phyloP scores from a whole-genome alignment of 2,113 vertebrate species.

The Cepphus grylle region DNA sequence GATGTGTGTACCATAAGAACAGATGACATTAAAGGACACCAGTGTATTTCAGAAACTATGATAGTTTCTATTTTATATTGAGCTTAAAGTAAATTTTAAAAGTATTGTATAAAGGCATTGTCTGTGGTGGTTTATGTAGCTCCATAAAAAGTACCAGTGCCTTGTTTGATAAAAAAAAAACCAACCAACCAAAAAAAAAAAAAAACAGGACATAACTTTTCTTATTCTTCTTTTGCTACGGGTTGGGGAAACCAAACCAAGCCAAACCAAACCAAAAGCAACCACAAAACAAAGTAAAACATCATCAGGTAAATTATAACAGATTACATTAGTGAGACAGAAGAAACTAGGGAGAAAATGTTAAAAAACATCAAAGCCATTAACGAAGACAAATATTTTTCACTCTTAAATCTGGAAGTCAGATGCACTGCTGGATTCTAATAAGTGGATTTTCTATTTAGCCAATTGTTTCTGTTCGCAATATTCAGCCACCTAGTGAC shows the following conservation, averaged over 20 bases:
- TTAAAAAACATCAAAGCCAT: background rate
- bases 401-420: background rate
- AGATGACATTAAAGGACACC: background rate
- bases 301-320: background rate
- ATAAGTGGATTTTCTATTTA: slow-evolving; percentile 50
- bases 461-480: slow-evolving; percentile 39
- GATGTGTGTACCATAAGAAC: background rate
- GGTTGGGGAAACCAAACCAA: background rate
- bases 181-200: too few species aligned
- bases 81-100: background rate
- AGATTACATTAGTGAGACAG: background rate
- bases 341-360: background rate
- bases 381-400: slow-evolving; percentile 48
- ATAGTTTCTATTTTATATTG: background rate
- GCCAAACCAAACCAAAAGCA: background rate
- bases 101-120: background rate
- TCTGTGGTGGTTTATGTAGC: background rate
- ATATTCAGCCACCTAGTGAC: slow-evolving; percentile 45
- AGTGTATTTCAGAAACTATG: background rate
- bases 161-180: background rate
- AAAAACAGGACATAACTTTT: background rate
- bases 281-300: background rate
- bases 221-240: background rate
- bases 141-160: background rate
- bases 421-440: slow-evolving; percentile 18